A percentile compares a stretch with the other conserved stretches of the same genome.
Evolutionary conservation across 2,113 vertebrate genomes (phyloP).

Genomic region (Psittacula cyanocephala): DNA sequence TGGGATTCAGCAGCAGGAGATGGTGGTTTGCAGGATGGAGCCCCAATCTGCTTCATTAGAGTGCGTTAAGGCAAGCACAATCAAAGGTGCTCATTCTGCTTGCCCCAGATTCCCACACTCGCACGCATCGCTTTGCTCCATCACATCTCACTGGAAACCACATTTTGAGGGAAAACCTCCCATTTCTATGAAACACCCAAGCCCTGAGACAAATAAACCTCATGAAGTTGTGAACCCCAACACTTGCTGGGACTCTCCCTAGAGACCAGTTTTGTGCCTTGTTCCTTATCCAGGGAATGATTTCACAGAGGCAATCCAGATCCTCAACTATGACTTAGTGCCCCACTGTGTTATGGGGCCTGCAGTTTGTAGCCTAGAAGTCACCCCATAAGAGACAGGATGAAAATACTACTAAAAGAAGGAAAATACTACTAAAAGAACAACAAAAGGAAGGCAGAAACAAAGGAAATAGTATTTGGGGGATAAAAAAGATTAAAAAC

Average conservation of each 20-base stretch:
- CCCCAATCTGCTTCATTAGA: background rate
- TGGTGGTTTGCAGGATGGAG: background rate
- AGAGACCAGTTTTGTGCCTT: background rate
- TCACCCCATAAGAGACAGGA: background rate
- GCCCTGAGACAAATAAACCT: background rate
- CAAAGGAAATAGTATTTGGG: background rate
- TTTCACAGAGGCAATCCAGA: background rate
- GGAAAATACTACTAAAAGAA: background rate
- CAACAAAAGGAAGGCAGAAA: background rate
- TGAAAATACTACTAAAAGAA: background rate
- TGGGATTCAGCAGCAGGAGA: background rate
- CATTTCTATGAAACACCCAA: background rate
- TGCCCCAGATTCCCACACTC: background rate
- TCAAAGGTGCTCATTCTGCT: accelerated
- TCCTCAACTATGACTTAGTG: accelerated
- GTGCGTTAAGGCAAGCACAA: background rate
- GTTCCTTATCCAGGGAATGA: background rate
- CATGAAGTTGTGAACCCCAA: background rate
- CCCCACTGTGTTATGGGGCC: background rate
- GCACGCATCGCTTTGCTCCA: background rate
- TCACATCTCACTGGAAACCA: background rate
- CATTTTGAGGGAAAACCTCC: background rate
- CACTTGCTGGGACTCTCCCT: background rate
- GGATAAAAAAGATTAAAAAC: background rate
- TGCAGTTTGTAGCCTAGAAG: background rate